These are phyloP conservation scores for Prunella himalayana DNA, from an alignment of 2,113 vertebrate species.

Conservation along the genomic window DNA sequence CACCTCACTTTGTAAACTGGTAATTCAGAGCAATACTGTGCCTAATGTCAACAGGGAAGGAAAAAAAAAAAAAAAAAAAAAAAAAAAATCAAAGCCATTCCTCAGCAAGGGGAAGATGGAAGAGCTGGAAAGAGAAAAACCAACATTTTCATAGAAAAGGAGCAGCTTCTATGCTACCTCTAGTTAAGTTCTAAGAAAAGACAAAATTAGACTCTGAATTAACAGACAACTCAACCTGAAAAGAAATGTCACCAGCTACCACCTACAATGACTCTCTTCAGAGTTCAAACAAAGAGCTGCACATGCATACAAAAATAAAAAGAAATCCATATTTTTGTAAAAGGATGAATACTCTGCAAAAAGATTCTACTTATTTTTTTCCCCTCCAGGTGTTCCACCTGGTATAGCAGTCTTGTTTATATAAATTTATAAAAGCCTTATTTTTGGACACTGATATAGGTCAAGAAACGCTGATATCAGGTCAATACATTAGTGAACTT, in stretches of 20 bases:
- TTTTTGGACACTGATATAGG: background rate
- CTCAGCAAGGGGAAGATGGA: background rate
- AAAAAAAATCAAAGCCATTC: background rate
- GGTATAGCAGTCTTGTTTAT: background rate
- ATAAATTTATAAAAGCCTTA: background rate
- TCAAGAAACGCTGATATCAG: background rate
- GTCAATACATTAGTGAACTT: background rate
- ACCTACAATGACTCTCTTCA: background rate
- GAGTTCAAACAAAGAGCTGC: background rate
- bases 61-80: background rate
- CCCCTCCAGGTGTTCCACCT: background rate
- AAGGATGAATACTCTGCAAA: background rate
- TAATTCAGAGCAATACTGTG: background rate
- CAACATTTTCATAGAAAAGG: background rate
- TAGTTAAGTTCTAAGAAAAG: background rate
- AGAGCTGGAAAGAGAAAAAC: background rate
- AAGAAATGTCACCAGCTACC: background rate
- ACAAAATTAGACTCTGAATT: background rate
- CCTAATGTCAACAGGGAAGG: background rate
- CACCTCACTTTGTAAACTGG: background rate
- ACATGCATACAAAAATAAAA: background rate
- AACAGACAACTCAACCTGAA: background rate
- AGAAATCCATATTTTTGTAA: background rate
- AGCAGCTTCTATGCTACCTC: background rate
- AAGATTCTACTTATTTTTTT: background rate